Evolutionary conservation across 2,797 vertebrate genomes (phyloP).

Genomic region (Sebastes vulpes): DNA sequence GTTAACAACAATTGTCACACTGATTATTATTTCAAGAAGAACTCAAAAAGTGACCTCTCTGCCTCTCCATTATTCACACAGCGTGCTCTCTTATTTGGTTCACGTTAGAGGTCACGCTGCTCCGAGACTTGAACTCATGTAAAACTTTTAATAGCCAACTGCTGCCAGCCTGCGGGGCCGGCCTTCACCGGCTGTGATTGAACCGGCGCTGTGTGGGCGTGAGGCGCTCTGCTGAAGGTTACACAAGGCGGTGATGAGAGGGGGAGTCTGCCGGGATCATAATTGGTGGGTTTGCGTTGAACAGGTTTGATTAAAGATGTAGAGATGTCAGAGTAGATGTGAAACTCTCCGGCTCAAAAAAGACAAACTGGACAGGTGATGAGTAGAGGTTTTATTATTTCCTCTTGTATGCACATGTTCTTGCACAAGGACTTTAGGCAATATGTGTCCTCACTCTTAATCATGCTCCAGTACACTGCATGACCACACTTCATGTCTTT

Average conservation of each 20-base stretch:
- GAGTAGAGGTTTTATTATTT: constrained; percentile 36
- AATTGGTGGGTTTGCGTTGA: not conserved
- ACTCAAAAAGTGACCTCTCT: not conserved
- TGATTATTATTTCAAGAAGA: not conserved
- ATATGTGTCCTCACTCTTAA: not conserved
- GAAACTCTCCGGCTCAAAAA: constrained; percentile 2
- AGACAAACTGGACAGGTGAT: not conserved
- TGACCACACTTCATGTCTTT: not conserved
- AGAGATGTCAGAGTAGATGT: not conserved
- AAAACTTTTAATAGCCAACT: constrained; percentile 51
- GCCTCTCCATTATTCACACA: constrained; percentile 16
- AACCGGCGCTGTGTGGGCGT: not conserved
- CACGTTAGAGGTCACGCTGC: constrained; percentile 11
- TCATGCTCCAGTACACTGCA: not conserved
- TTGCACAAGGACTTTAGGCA: not conserved
- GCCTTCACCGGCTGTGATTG: constrained; percentile 34
- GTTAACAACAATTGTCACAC: not conserved
- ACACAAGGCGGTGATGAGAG: not conserved
- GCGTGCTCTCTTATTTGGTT: not conserved
- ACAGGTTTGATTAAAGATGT: constrained; percentile 41
- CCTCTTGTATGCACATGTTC: constrained; percentile 1
- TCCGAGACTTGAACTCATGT: constrained; percentile 11
- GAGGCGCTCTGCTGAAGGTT: constrained; percentile 27
- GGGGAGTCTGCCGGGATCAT: not conserved
- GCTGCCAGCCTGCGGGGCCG: constrained; percentile 8